These are phyloP conservation scores for Chaetogeoica ovagalla DNA, from an alignment of 2,888 invertebrate genomes.

Conservation along the genomic window DNA sequence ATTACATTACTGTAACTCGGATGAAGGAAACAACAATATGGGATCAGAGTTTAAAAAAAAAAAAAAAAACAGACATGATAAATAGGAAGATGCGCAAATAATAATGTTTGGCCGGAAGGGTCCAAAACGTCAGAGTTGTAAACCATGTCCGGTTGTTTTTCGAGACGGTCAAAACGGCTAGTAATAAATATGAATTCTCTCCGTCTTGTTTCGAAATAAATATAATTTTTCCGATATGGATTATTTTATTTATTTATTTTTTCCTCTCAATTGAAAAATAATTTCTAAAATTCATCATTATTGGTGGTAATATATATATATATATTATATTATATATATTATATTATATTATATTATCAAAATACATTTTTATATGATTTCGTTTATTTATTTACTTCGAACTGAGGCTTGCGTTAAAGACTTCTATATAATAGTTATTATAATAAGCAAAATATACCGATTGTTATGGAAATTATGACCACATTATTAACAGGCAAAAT, in stretches of 20 bases:
- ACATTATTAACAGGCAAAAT: too few species aligned
- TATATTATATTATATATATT: too few species aligned
- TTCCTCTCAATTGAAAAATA: constrained; percentile 3
- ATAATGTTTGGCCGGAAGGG: constrained; percentile 33
- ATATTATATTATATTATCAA: too few species aligned
- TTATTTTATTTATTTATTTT: neutral
- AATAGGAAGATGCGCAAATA: constrained; percentile 35
- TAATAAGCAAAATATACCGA: too few species aligned
- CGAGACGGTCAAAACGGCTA: constrained; percentile 27
- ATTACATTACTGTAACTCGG: constrained; percentile 1
- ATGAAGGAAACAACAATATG: neutral
- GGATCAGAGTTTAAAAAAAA: constrained; percentile 24
- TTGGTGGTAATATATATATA: too few species aligned
- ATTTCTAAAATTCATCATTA: neutral
- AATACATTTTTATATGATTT: too few species aligned
- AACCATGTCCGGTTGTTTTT: constrained; percentile 44
- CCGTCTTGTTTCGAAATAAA: constrained; percentile 11
- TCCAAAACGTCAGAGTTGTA: constrained; percentile 37
- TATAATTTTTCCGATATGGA: constrained; percentile 7
- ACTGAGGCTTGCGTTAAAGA: too few species aligned
- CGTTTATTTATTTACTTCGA: too few species aligned
- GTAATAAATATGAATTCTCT: constrained; percentile 39
- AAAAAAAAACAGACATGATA: constrained; percentile 23
- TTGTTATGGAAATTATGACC: too few species aligned
- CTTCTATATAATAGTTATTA: too few species aligned